Conservation (phyloP, 1,140 invertebrate genomes). For the Polypedilum vanderplanki region DNA sequence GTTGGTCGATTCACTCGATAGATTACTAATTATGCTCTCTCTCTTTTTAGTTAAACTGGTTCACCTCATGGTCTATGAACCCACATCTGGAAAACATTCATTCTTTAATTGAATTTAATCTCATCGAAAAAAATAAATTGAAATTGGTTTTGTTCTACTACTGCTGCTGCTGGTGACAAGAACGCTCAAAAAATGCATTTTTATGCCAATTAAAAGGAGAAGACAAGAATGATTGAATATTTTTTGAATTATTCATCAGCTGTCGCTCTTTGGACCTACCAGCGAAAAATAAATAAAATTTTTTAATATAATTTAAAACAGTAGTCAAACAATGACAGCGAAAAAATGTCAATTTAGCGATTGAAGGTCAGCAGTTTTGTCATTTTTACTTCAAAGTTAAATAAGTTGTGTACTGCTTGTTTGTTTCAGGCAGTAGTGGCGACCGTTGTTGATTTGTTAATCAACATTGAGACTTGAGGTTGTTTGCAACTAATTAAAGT, state of each 20-base stretch:
- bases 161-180: neutral
- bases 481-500: too few relatives aligned
- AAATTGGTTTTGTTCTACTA: neutral
- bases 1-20: constrained; percentile 7
- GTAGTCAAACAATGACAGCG: neutral
- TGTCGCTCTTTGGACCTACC: constrained; percentile 9
- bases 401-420: too few relatives aligned
- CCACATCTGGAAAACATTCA: neutral
- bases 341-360: neutral
- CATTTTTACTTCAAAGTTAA: neutral
- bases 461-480: neutral
- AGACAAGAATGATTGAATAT: neutral
- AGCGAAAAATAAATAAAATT: too few relatives aligned
- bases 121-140: neutral
- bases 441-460: neutral
- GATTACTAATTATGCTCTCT: constrained; percentile 12
- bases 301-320: neutral
- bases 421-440: too few relatives aligned
- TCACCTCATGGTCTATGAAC: neutral
- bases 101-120: constrained; percentile 17
- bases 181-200: neutral
- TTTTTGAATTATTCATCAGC: constrained; percentile 27
- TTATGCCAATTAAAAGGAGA: constrained; percentile 4
- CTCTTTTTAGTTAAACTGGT: neutral
- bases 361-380: constrained; percentile 11